These are phyloP conservation scores for Frieseomelitta varia DNA, from an alignment of 1,140 invertebrate species.

Conservation along the genomic window DNA sequence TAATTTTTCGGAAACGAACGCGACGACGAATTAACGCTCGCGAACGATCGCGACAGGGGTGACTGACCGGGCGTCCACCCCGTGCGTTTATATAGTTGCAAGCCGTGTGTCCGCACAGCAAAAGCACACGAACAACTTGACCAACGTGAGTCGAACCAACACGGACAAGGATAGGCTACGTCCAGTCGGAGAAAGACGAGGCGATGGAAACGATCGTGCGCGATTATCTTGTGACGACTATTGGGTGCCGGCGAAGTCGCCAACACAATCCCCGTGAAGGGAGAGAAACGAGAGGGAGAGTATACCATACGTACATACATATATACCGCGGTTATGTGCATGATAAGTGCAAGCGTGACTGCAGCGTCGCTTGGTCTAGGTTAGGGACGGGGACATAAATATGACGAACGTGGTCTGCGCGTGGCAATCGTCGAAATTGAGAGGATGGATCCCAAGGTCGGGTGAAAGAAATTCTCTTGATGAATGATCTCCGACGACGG, in stretches of 20 bases:
- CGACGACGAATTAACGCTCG: not conserved
- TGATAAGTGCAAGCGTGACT: conserved; percentile 18
- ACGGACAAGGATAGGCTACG: conserved; percentile 1
- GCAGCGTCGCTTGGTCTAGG: conserved; percentile 62
- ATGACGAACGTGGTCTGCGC: conserved; percentile 4
- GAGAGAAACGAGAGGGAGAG: conserved; percentile 4
- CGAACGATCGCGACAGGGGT: conserved; percentile 44
- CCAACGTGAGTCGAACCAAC: conserved; percentile 5
- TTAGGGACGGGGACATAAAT: conserved; percentile 60
- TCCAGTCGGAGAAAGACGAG: not conserved
- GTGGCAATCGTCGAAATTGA: conserved; percentile 24
- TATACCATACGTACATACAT: no score
- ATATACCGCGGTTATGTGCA: not conserved
- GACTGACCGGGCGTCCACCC: conserved; percentile 73
- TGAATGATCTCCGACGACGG: no score
- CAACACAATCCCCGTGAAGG: not conserved
- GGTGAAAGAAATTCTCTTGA: no score
- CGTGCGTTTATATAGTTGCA: conserved; percentile 64
- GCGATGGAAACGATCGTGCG: conserved; percentile 19
- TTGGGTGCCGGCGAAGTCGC: conserved; percentile 6
- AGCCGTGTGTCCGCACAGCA: not conserved
- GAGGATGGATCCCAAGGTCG: conserved; percentile 31
- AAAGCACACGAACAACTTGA: conserved; percentile 13
- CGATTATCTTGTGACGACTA: conserved; percentile 45
- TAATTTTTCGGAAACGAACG: not conserved